Conservation (phyloP, 2,797 vertebrate species). For the Odontamblyopus rebecca region DNA sequence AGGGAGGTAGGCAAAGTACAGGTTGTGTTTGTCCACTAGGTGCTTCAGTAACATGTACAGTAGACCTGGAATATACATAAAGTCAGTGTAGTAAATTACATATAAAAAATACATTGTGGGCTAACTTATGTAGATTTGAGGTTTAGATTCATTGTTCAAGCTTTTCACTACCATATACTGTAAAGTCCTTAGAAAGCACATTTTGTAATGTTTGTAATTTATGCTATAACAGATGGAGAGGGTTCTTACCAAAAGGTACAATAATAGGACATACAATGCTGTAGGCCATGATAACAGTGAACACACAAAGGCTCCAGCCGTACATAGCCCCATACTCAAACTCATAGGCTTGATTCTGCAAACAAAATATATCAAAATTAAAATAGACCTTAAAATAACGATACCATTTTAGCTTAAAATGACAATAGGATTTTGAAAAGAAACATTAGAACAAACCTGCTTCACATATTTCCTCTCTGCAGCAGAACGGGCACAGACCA, state of each 20-base stretch:
- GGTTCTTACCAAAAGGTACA: conserved; percentile 89
- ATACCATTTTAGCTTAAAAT: background rate
- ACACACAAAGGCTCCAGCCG: conserved; percentile 90
- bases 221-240: background rate
- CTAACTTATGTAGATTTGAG: background rate
- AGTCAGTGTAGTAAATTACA: conserved; percentile 9
- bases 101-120: too few relatives aligned
- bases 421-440: background rate
- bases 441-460: conserved; percentile 76
- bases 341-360: conserved; percentile 92
- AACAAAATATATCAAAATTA: conserved; percentile 4
- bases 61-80: conserved; percentile 77
- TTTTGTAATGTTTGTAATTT: background rate
- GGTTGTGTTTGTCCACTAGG: conserved; percentile 93
- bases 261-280: conserved; percentile 96
- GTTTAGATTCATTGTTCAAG: background rate
- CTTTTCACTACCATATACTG: background rate
- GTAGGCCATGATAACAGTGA: conserved; percentile 95
- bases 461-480: conserved; percentile 92
- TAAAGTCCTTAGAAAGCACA: background rate
- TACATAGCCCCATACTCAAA: conserved; percentile 96
- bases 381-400: background rate
- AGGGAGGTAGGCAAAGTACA: conserved; percentile 91
- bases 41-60: conserved; percentile 92
- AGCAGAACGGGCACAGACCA: conserved; percentile 86